A percentile compares a stretch with the other conserved stretches of the same genome.
Conservation (phyloP, 2,888 invertebrate genomes). For the Thecocarcelia acutangulata region DNA sequence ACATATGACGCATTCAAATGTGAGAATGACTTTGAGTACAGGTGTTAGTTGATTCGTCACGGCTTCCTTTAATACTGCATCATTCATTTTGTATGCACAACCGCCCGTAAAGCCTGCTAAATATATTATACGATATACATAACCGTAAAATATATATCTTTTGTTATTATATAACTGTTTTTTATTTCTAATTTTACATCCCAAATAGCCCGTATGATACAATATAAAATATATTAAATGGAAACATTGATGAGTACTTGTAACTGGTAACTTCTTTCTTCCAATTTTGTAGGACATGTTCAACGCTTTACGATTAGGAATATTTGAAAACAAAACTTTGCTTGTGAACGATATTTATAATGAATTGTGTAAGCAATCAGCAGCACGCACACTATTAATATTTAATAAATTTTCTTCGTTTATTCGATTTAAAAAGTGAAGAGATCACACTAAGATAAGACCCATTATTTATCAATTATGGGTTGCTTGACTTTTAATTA, state of each 20-base stretch:
- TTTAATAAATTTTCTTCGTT: slow-evolving; percentile 38
- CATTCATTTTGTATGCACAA: slow-evolving; percentile 70
- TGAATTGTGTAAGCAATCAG: not conserved
- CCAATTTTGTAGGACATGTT: not conserved
- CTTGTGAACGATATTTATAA: no score
- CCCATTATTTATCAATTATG: slow-evolving; percentile 51
- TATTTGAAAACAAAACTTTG: no score
- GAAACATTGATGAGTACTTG: slow-evolving; percentile 73
- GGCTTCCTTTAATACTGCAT: slow-evolving; percentile 71
- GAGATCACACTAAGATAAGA: slow-evolving; percentile 24
- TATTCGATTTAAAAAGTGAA: slow-evolving; percentile 19
- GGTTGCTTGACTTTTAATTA: no score
- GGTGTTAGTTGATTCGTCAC: slow-evolving; percentile 73
- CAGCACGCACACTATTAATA: slow-evolving; percentile 40
- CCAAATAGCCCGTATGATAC: slow-evolving; percentile 72
- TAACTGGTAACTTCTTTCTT: not conserved
- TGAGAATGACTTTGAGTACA: slow-evolving; percentile 73
- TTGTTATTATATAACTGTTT: slow-evolving; percentile 24
- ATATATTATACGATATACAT: slow-evolving; percentile 54
- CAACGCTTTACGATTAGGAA: not conserved
- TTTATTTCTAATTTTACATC: slow-evolving; percentile 68
- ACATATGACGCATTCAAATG: slow-evolving; percentile 73
- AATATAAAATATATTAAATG: slow-evolving; percentile 72
- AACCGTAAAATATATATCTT: slow-evolving; percentile 55
- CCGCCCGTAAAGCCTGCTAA: slow-evolving; percentile 71